A percentile compares a stretch with the other conserved stretches of the same genome.
Conservation (phyloP, 2,888 invertebrate species). For the Drosophila cyrtoloma region DNA sequence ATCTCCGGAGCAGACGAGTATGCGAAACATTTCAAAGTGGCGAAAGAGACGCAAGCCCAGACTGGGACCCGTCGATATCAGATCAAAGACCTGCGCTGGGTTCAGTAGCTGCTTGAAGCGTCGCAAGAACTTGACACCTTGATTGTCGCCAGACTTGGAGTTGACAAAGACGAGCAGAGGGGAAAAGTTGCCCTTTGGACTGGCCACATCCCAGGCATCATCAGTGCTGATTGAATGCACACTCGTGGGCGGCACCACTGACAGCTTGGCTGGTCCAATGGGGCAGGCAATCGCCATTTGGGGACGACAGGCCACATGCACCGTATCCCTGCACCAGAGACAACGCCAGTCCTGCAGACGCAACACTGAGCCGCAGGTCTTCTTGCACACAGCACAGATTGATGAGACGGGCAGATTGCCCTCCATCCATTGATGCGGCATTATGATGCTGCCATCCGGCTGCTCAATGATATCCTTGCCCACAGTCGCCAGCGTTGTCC, state of each 20-base stretch:
- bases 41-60: slow-evolving; percentile 94
- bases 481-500: slow-evolving; percentile 97
- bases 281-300: slow-evolving; percentile 92
- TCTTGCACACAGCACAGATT: slow-evolving; percentile 96
- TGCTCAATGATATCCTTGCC: slow-evolving; percentile 98
- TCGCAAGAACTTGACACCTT: slow-evolving; percentile 97
- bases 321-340: slow-evolving; percentile 96
- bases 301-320: slow-evolving; percentile 96
- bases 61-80: slow-evolving; percentile 95
- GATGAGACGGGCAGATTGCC: slow-evolving; percentile 98
- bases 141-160: slow-evolving; percentile 99
- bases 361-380: slow-evolving; percentile 97
- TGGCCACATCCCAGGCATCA: slow-evolving; percentile 95
- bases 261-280: slow-evolving; percentile 94
- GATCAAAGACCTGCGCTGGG: slow-evolving; percentile 98
- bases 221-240: slow-evolving; percentile 95
- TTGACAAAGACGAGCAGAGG: slow-evolving; percentile 98
- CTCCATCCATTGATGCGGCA: slow-evolving; percentile 99
- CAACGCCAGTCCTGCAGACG: slow-evolving; percentile 98
- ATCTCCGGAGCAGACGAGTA: slow-evolving; percentile 98
- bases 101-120: slow-evolving; percentile 97
- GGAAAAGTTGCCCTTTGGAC: slow-evolving; percentile 87
- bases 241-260: slow-evolving; percentile 97
- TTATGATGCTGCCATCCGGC: slow-evolving; percentile 94
- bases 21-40: slow-evolving; percentile 97